Percentiles rank a stretch among this genome's conserved stretches.
Evolutionary conservation across 2,888 invertebrate species (phyloP).

Genomic region (Epirrhoe tristata): DNA sequence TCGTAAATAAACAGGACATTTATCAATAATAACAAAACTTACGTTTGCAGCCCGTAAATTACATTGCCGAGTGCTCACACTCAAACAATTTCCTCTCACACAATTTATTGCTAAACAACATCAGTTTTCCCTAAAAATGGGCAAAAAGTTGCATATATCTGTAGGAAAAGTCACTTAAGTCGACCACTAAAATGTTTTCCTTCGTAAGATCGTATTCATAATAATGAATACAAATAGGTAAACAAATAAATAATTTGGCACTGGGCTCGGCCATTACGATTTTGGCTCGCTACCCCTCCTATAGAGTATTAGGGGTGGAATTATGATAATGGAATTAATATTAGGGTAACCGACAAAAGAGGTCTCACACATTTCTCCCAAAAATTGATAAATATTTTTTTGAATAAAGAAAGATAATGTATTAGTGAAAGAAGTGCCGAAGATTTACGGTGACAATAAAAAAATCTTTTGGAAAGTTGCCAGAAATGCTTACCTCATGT

Average conservation of each 20-base stretch:
- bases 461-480: not conserved
- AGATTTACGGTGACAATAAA: not conserved
- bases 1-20: not conserved
- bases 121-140: not conserved
- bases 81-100: not conserved
- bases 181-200: constrained; percentile 12
- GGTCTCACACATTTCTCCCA: constrained; percentile 11
- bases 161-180: constrained; percentile 1
- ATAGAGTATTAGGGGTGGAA: constrained; percentile 54
- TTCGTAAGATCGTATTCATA: constrained; percentile 17
- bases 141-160: constrained; percentile 1
- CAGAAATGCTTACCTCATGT: not conserved
- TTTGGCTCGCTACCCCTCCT: constrained; percentile 53
- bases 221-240: constrained; percentile 35
- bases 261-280: constrained; percentile 46
- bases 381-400: constrained; percentile 10
- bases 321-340: constrained; percentile 65
- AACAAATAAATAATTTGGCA: constrained; percentile 60
- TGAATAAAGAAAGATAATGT: not conserved
- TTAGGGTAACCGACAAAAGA: constrained; percentile 47
- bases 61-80: not conserved
- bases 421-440: not conserved
- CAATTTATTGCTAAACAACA: not conserved
- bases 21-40: not conserved
- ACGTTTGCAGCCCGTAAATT: not conserved